Percentiles rank a stretch among this genome's conserved stretches.
phyloP scores from a whole-genome alignment of 2,113 vertebrate genomes.

The Piaya cayana region DNA sequence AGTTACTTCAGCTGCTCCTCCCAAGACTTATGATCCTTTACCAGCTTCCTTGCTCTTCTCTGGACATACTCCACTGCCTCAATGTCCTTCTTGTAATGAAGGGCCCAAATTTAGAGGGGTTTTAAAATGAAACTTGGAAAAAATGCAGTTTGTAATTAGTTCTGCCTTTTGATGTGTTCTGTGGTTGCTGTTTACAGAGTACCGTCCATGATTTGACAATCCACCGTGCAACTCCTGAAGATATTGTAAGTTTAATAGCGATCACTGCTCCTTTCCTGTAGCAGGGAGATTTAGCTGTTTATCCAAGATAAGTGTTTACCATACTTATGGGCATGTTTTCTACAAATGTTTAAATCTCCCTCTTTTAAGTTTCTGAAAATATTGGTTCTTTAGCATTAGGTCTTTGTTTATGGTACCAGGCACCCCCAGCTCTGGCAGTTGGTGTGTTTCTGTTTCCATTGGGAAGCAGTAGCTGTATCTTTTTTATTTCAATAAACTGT shows the following conservation, averaged over 20 bases:
- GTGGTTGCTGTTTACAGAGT: conserved; percentile 72
- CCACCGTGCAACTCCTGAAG: conserved; percentile 85
- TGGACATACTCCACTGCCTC: too few relatives aligned
- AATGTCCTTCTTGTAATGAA: too few relatives aligned
- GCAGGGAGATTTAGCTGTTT: background rate
- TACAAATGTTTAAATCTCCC: background rate
- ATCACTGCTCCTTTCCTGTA: background rate
- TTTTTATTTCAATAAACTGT: background rate
- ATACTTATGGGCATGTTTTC: fast-evolving
- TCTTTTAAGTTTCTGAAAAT: background rate
- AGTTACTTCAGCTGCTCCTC: too few relatives aligned
- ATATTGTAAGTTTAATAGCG: conserved; percentile 80
- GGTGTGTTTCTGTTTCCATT: background rate
- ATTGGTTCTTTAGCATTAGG: background rate
- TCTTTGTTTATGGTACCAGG: background rate
- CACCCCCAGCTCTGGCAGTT: background rate
- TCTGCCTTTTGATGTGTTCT: background rate
- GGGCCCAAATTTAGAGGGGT: background rate
- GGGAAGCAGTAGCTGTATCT: background rate
- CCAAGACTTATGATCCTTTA: too few relatives aligned
- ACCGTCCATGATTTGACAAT: conserved; percentile 88
- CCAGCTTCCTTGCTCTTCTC: too few relatives aligned
- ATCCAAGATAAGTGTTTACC: background rate
- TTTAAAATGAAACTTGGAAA: background rate
- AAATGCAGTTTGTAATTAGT: background rate